Conservation (phyloP, 2,113 vertebrate genomes). For the Lipotes vexillifer region DNA sequence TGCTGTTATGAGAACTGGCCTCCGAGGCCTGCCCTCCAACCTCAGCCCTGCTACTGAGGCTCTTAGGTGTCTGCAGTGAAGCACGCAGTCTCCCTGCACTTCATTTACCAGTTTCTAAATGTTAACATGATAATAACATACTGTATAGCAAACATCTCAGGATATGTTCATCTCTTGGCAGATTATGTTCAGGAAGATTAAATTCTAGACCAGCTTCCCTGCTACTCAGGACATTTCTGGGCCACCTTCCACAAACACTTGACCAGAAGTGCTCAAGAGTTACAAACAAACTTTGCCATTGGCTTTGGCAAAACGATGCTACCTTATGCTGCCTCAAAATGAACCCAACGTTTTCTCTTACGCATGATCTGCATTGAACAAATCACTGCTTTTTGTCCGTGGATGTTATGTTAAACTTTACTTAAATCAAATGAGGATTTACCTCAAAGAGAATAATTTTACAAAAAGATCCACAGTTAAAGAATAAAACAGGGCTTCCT, state of each 20-base stretch:
- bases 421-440: neutral
- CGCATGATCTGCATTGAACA: neutral
- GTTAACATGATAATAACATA: neutral
- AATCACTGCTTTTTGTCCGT: neutral
- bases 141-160: neutral
- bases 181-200: neutral
- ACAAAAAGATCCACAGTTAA: neutral
- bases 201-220: neutral
- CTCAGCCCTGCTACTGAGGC: neutral
- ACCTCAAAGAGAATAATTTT: neutral
- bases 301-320: neutral
- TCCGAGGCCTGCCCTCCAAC: accelerated
- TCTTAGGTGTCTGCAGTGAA: neutral
- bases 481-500: neutral
- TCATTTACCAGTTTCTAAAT: neutral
- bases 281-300: neutral
- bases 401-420: neutral
- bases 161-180: too few relatives aligned
- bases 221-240: neutral
- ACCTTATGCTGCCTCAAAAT: neutral
- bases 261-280: neutral
- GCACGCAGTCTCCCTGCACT: too few relatives aligned
- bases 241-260: neutral
- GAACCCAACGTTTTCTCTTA: neutral
- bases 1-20: neutral